Evolutionary conservation across 2,888 invertebrate species (phyloP), one percentile per base, ranked within the genome.

Genomic region (Epistrophe grossulariae): DNA sequence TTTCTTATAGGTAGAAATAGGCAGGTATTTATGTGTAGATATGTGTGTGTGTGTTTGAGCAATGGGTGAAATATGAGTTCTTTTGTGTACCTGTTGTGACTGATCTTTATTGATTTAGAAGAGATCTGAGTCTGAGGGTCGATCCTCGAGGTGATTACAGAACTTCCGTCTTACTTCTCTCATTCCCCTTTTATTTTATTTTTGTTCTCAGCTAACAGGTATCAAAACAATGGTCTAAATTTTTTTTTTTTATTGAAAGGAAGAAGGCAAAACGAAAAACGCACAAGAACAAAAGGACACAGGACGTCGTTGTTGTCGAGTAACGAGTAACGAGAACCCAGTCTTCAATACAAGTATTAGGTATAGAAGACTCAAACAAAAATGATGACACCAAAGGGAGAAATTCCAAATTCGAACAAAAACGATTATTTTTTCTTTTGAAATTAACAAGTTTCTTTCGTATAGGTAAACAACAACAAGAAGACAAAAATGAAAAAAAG

Each of bases 1-100:
- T 40, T 19, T 40, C 62, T 60, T 40, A 17, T 45, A 8, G 9
- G 13, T 38, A 43, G 15, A 13, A 24, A 24, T 9, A 38, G 4
- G 10, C 10, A 35, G 35, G 40, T 40, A 8, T 60, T 4, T 24
- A 3, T 3, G 24, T 62, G 8, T 2, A 6, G 1, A n/a, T 59
- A 9, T 59, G 45, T 48, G 10, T 24, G 28, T 45, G 31, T 45
- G 43, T 38, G 15, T 19, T 45, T 64, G 17, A 68, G 35, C 35
- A 43, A 50, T 55, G 70, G 78, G 64, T 85, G 82, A 81, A 81
- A 85, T 85, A 82, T 82, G 78, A 82, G 60, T 78, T 81, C 68
- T 71, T 74, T 73, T 85, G 81, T 64, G 76, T 81, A 84, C 77
- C 81, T 84, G 84, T 84, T 84, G 66, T 82, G 77, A 82, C 68